Percentiles rank a stretch among this genome's conserved stretches.
phyloP scores from a whole-genome alignment of 1,140 invertebrate genomes.

The Elysia chlorotica region DNA sequence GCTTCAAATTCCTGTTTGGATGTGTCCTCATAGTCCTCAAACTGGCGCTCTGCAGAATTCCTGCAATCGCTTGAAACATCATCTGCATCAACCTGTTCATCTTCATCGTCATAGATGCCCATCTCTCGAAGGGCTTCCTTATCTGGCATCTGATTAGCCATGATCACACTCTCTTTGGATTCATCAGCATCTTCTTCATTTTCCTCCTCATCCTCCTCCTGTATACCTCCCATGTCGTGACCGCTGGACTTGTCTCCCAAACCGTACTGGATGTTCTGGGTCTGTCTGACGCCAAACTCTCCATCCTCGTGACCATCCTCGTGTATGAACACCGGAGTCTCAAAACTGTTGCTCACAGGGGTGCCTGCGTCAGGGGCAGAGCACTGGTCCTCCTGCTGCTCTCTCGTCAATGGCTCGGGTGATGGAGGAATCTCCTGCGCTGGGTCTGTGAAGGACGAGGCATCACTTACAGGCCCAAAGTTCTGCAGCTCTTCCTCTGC shows the following conservation, averaged over 20 bases:
- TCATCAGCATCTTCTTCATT: conserved; percentile 17
- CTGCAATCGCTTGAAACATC: conserved; percentile 14
- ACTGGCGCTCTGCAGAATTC: conserved; percentile 14
- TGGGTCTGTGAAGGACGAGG: conserved; percentile 4
- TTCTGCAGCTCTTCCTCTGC: conserved; percentile 23
- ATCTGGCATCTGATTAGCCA: neutral
- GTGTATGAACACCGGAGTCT: conserved; percentile 22
- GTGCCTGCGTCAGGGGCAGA: too few relatives aligned
- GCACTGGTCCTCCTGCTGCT: conserved; percentile 12
- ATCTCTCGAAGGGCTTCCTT: conserved; percentile 27
- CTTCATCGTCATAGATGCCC: conserved; percentile 38
- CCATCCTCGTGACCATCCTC: conserved; percentile 4
- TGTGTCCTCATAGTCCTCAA: conserved; percentile 20
- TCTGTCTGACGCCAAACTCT: conserved; percentile 3
- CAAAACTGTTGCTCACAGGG: conserved; percentile 4
- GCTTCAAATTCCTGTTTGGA: conserved; percentile 9
- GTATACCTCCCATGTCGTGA: conserved; percentile 36
- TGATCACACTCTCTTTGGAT: neutral
- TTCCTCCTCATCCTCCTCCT: conserved; percentile 40
- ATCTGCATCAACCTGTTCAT: conserved; percentile 34
- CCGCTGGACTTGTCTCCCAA: conserved; percentile 17
- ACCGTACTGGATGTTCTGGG: conserved; percentile 36
- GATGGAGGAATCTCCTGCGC: conserved; percentile 24
- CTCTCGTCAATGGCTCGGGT: conserved; percentile 24
- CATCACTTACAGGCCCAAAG: conserved; percentile 3